phyloP scores from a whole-genome alignment of 92 coral and sea anemone species.

The Epizoanthus scotinus region DNA sequence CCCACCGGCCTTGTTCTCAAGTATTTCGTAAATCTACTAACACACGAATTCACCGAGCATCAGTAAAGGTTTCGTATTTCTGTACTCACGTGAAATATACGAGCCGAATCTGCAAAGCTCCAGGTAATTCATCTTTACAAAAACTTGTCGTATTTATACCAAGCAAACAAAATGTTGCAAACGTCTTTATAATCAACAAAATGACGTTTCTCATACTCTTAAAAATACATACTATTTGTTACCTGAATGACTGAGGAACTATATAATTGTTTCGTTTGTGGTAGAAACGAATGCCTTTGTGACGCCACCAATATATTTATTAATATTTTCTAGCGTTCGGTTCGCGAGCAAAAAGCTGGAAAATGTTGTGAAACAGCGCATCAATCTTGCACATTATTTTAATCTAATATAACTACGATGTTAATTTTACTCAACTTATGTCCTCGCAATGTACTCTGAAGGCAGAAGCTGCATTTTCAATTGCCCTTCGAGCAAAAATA shows the following conservation, averaged over 20 bases:
- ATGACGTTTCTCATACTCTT: neutral
- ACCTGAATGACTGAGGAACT: neutral
- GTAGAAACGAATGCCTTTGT: slow-evolving; percentile 29
- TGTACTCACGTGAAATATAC: neutral
- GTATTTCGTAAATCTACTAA: slow-evolving; percentile 23
- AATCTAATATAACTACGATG: neutral
- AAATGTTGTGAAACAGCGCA: neutral
- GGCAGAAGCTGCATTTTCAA: slow-evolving; percentile 31
- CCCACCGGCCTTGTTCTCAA: neutral
- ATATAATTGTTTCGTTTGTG: neutral
- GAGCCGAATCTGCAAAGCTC: neutral
- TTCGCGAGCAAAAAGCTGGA: neutral
- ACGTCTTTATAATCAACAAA: slow-evolving; percentile 13
- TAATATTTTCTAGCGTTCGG: neutral
- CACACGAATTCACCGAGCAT: neutral
- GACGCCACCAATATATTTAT: slow-evolving; percentile 1
- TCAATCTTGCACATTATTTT: slow-evolving; percentile 1
- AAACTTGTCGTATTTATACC: neutral
- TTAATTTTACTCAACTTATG: neutral
- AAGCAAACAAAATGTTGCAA: neutral
- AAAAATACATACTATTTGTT: neutral
- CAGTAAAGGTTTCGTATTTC: neutral
- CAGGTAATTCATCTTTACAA: neutral
- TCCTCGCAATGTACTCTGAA: slow-evolving; percentile 9
- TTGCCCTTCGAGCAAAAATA: neutral